phyloP scores from a whole-genome alignment of 2,113 vertebrate genomes.

The Vanacampus margaritifer region DNA sequence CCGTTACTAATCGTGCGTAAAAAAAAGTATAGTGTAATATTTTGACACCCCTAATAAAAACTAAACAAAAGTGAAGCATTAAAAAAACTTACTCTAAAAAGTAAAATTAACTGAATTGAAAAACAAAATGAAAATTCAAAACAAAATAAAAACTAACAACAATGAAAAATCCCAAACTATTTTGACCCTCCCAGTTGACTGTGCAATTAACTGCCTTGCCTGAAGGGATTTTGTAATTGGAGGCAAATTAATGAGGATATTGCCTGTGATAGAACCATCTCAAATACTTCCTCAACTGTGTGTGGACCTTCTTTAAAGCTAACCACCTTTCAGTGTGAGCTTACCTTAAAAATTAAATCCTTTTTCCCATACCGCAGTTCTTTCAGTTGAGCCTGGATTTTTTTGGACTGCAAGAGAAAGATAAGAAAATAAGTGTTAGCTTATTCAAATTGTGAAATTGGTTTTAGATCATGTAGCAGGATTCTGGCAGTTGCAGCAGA shows the following conservation, averaged over 20 bases:
- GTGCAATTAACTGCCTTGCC: slow-evolving; percentile 18
- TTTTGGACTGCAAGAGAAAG: slow-evolving; percentile 88
- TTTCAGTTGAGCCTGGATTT: slow-evolving; percentile 97
- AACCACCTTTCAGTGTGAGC: slow-evolving; percentile 53
- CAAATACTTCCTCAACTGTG: slow-evolving; percentile 48
- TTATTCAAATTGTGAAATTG: slow-evolving; percentile 74
- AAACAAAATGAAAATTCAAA: too few species aligned
- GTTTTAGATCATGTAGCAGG: slow-evolving; percentile 74
- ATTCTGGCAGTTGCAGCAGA: slow-evolving; percentile 62
- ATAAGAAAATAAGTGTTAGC: slow-evolving; percentile 70
- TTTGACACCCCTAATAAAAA: too few species aligned
- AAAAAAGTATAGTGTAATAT: too few species aligned
- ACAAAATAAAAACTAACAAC: too few species aligned
- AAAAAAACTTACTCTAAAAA: too few species aligned
- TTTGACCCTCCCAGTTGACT: slow-evolving; percentile 15
- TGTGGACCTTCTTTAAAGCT: slow-evolving; percentile 41
- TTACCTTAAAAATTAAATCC: slow-evolving; percentile 98
- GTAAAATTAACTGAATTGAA: too few species aligned
- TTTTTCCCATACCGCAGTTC: slow-evolving; percentile 97
- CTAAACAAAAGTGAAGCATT: too few species aligned
- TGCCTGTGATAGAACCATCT: slow-evolving; percentile 49
- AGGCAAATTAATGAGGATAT: slow-evolving; percentile 48
- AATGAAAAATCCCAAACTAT: too few species aligned
- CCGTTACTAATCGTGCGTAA: too few species aligned
- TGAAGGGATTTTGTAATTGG: slow-evolving; percentile 44